Base-by-base conservation (phyloP, 2,888 invertebrate species). In the Drosophila macrospina region DNA sequence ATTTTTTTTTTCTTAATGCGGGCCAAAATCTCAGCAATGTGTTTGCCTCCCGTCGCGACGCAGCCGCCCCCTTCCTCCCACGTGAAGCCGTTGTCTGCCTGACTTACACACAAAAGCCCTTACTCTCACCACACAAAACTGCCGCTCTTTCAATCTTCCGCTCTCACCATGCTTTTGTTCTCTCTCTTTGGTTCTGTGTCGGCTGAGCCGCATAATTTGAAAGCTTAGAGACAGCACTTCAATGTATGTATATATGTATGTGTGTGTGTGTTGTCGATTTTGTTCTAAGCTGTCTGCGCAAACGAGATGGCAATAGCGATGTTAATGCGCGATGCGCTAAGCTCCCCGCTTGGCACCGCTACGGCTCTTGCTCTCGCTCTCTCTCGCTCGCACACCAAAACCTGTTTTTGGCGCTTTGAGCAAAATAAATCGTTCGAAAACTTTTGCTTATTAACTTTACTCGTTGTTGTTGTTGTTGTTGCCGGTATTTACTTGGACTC, bases 11-110 rank as follows among this genome's bases (percentile, higher is more conserved):
- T 68, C 44, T 55, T 74, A 87, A 87, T 88, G 86, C 83, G 88
- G 86, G 83, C 83, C 83, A 88, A 84, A 83, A 84, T 84, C 83
- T 81, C 71, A 59, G 77, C 76, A 76, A 77, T 66, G 71, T 65
- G 64, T 61, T 60, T 69, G 70, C 57, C 55, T 57, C 20, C 39
- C 56, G 30, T 47, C 47, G 30, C 47, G 30, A 16, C 45, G 16
- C 30, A 11, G 30, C 16, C 30, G 5, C 34, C 16, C 16, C 1
- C 16, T 11, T 8, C 13, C 44, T 15, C 30, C 10, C 41, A 16
- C 37, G 8, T 7, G 28, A 28, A 26, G 36, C 36, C 26, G 15
- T n/a, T 20, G 37, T 28, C 50, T 24, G 32, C 11, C 24, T 13
- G 10, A 24, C 42, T 45, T 50, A 28, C 15, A 7, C 16, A 20